Evolutionary conservation across 2,888 invertebrate species (phyloP).

Genomic region (Carabus problematicus): DNA sequence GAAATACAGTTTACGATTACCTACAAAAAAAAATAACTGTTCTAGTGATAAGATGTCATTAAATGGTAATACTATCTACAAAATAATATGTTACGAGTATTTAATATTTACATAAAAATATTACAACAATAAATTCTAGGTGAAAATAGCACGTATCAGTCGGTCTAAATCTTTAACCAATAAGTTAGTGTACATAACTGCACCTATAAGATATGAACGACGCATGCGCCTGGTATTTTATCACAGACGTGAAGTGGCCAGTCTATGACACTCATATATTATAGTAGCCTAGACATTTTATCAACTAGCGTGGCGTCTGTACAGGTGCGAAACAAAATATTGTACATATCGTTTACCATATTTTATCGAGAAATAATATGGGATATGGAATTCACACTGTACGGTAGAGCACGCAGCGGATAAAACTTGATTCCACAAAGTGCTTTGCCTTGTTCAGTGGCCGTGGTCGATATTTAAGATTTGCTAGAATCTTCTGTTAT

Average conservation of each 20-base stretch:
- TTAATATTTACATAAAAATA: no score
- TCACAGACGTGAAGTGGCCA: neutral
- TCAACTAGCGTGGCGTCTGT: conserved; percentile 7
- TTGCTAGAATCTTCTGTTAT: conserved; percentile 21
- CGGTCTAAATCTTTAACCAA: conserved; percentile 33
- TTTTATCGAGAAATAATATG: neutral
- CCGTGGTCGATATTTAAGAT: conserved; percentile 23
- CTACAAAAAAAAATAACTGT: no score
- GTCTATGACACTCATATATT: conserved; percentile 12
- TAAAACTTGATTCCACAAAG: conserved; percentile 9
- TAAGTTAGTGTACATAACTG: conserved; percentile 18
- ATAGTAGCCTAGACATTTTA: conserved; percentile 17
- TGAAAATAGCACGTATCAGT: conserved; percentile 15
- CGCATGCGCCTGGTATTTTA: neutral
- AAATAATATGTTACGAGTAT: no score
- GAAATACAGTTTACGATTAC: no score
- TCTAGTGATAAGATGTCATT: no score
- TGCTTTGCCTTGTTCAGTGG: conserved; percentile 27
- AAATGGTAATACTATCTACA: no score
- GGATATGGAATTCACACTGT: neutral
- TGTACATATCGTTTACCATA: conserved; percentile 4
- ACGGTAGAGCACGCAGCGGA: neutral
- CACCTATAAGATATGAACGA: conserved; percentile 18
- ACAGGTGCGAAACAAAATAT: conserved; percentile 23
- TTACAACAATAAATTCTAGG: conserved; percentile 16